phyloP scores from a whole-genome alignment of 1,140 invertebrate species.

The Anadara kagoshimensis region DNA sequence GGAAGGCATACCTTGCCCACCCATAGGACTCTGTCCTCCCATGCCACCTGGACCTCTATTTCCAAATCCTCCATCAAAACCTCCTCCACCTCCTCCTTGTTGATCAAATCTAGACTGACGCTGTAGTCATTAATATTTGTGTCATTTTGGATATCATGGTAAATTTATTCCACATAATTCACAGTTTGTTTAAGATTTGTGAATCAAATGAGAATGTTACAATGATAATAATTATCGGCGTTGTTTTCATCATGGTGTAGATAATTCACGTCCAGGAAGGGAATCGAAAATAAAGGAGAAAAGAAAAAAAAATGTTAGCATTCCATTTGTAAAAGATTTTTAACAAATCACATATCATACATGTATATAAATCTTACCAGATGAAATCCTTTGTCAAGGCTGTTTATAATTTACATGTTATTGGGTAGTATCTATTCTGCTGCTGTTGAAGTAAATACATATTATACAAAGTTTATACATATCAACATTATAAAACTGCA shows the following conservation, averaged over 20 bases:
- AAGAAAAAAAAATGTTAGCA: slow-evolving; percentile 6
- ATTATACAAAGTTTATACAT: too few species aligned
- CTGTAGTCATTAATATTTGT: slow-evolving; percentile 4
- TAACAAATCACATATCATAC: neutral
- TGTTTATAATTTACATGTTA: too few species aligned
- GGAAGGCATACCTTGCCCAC: neutral
- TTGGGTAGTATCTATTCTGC: too few species aligned
- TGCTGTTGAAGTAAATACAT: too few species aligned
- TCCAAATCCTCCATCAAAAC: slow-evolving; percentile 27
- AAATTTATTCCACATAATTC: too few species aligned
- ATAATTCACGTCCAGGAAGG: slow-evolving; percentile 4
- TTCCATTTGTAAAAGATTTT: neutral
- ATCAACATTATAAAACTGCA: too few species aligned
- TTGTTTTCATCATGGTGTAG: neutral
- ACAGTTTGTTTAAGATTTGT: neutral
- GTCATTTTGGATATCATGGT: neutral
- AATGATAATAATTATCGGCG: neutral
- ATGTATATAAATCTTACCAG: neutral
- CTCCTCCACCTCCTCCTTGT: slow-evolving; percentile 29
- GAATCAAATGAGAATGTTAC: slow-evolving; percentile 7
- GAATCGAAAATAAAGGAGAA: neutral
- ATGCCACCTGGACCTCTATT: slow-evolving; percentile 19
- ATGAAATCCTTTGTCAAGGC: too few species aligned
- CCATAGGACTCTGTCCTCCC: neutral
- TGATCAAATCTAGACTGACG: slow-evolving; percentile 42